Base-by-base conservation (phyloP, 2,113 vertebrate species). In the Hippocampus guttulatus region DNA sequence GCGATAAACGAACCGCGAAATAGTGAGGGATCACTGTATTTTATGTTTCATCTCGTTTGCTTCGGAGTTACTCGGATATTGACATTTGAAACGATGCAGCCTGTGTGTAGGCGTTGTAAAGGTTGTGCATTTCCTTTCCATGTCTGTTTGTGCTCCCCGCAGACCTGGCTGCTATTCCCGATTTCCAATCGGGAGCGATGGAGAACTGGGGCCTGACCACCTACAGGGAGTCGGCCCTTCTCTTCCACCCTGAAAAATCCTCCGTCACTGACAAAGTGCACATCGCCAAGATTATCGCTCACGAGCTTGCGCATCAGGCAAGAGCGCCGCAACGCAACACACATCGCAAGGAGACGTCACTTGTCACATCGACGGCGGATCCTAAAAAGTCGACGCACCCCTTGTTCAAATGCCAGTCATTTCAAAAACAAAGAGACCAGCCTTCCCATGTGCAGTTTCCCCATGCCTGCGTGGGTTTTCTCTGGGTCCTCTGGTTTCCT, bases 141-240 rank as follows among this genome's bases (percentile, higher is more conserved):
- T 40, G 20, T 21, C 23, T 63, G 33, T 9, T 64, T 11, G 9
- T 64, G 63, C 2, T 60, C 33, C 61, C n/a, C 76, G 68, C 79
- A 93, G 92, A 92, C 74, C 80, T 93, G 68, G 90, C 90, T 65
- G 92, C 92, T 8, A 92, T 93, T 64, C 92, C 92, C n/a, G 92
- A 93, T 83, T 93, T 93, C 81, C 88, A 93, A 87, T 89, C 91
- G 0, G 92, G 92, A 43, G 92, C 92, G 0, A 93, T 93, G 92
- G 92, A 93, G 82, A 93, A 93, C 88, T 93, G 92, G 92, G 92
- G 92, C 12, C 81, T 93, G 86, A 92, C 88, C 70, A 93, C 92
- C 20, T 93, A 93, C 78, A 82, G 92, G 70, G 92, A 93, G 81
- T 79, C 88, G 0, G 89, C 78, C 41, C 90, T 93, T 30, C 86